Evolutionary conservation across 2,888 invertebrate genomes (phyloP).

Genomic region (Agrilus cyanescens): DNA sequence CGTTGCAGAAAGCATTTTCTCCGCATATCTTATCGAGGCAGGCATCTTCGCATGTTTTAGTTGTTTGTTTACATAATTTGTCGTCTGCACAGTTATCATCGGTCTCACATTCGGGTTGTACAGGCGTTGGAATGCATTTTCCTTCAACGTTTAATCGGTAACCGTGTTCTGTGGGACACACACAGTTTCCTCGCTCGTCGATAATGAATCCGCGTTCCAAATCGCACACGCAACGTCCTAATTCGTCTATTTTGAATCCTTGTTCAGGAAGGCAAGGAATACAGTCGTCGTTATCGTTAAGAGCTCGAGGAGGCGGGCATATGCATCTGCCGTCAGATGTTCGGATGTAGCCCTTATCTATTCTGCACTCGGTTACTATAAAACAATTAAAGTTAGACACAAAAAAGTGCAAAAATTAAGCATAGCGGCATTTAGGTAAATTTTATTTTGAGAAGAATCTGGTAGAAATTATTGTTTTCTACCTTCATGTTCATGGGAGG

Average conservation of each 20-base stretch:
- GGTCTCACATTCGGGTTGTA: slow-evolving; percentile 48
- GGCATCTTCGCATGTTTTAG: slow-evolving; percentile 68
- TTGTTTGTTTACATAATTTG: slow-evolving; percentile 57
- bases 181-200: slow-evolving; percentile 65
- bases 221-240: slow-evolving; percentile 74
- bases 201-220: slow-evolving; percentile 64
- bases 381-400: slow-evolving; percentile 17
- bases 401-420: no score
- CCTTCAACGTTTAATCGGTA: slow-evolving; percentile 49
- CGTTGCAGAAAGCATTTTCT: slow-evolving; percentile 64
- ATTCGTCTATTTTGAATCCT: slow-evolving; percentile 63
- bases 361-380: slow-evolving; percentile 48
- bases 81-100: slow-evolving; percentile 68
- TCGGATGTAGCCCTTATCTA: slow-evolving; percentile 56
- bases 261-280: slow-evolving; percentile 57
- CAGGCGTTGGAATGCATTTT: slow-evolving; percentile 42
- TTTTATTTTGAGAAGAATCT: no score
- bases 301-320: slow-evolving; percentile 66
- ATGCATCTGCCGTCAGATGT: slow-evolving; percentile 55
- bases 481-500: no score
- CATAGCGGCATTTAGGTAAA: no score
- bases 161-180: slow-evolving; percentile 58
- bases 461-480: no score
- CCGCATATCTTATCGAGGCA: slow-evolving; percentile 65
- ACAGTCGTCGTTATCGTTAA: slow-evolving; percentile 68